A percentile compares a stretch with the other conserved stretches of the same genome.
Evolutionary conservation across 2,888 invertebrate genomes (phyloP).

Genomic region (Brachypalpus laphriformis): DNA sequence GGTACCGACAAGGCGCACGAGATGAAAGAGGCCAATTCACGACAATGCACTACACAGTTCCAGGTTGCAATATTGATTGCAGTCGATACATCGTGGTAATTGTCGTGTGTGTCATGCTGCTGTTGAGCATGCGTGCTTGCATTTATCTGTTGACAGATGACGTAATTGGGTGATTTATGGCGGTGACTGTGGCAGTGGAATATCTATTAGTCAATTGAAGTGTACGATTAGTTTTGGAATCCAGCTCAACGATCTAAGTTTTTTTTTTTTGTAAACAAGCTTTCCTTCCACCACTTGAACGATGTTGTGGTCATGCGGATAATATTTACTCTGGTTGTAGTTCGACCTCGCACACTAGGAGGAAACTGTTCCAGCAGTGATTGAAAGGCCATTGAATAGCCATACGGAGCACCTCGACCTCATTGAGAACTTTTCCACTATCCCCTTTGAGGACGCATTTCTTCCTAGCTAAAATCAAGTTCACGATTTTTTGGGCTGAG

Average conservation of each 20-base stretch:
- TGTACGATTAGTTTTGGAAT: not conserved
- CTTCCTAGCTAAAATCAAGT: too few relatives aligned
- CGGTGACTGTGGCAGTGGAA: not conserved
- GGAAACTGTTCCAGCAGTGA: too few relatives aligned
- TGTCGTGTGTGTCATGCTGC: not conserved
- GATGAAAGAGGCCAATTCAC: not conserved
- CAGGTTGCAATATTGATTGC: constrained; percentile 1
- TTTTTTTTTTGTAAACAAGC: not conserved
- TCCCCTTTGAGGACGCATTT: too few relatives aligned
- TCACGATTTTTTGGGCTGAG: too few relatives aligned
- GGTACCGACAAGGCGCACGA: not conserved
- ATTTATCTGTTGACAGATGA: not conserved
- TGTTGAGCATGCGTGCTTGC: not conserved
- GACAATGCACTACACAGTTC: not conserved
- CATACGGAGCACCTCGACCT: too few relatives aligned
- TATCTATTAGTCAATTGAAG: not conserved
- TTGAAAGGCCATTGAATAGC: too few relatives aligned
- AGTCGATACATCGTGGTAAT: not conserved
- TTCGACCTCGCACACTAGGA: too few relatives aligned
- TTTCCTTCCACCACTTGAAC: too few relatives aligned
- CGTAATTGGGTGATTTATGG: constrained; percentile 4
- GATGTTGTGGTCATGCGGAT: too few relatives aligned
- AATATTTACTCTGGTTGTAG: too few relatives aligned
- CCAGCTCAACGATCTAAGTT: not conserved
- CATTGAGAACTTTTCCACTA: too few relatives aligned